Percentiles rank a stretch among this genome's conserved stretches.
These are phyloP conservation scores for Bacillus rossius DNA, from an alignment of 1,140 invertebrate species.

Conservation along the genomic window DNA sequence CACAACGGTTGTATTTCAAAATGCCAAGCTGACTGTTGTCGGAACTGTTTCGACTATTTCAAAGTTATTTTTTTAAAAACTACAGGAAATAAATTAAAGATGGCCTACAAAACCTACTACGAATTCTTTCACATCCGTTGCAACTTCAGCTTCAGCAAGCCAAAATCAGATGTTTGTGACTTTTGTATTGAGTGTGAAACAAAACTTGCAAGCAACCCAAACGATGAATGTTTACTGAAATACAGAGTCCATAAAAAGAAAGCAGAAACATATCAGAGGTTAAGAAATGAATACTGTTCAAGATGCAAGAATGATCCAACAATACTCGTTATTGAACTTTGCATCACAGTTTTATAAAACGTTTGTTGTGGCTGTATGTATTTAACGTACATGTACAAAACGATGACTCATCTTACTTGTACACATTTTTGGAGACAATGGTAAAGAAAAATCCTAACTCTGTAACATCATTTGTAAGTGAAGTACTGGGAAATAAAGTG, in stretches of 20 bases:
- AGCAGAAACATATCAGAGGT: slow-evolving; percentile 1
- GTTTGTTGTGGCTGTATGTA: too few species aligned
- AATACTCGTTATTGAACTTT: too few species aligned
- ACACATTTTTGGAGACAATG: too few species aligned
- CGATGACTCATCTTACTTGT: too few species aligned
- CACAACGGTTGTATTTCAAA: too few species aligned
- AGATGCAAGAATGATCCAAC: too few species aligned
- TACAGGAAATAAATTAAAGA: too few species aligned
- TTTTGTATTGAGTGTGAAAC: slow-evolving; percentile 9
- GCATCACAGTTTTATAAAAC: too few species aligned
- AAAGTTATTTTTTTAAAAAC: background rate
- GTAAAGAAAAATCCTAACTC: slow-evolving; percentile 6
- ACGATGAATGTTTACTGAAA: slow-evolving; percentile 12
- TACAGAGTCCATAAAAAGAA: slow-evolving; percentile 9
- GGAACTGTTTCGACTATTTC: too few species aligned
- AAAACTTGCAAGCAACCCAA: slow-evolving; percentile 8
- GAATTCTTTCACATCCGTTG: background rate
- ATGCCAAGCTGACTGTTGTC: too few species aligned
- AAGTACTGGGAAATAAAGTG: slow-evolving; percentile 1
- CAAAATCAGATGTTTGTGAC: slow-evolving; percentile 13
- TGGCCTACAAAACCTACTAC: too few species aligned
- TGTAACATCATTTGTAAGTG: slow-evolving; percentile 3
- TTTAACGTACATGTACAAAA: too few species aligned
- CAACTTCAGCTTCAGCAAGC: slow-evolving; percentile 2
- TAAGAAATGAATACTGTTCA: slow-evolving; percentile 3